Evolutionary conservation across 2,797 vertebrate species (phyloP).

Genomic region (Neopelma chrysocephalum): DNA sequence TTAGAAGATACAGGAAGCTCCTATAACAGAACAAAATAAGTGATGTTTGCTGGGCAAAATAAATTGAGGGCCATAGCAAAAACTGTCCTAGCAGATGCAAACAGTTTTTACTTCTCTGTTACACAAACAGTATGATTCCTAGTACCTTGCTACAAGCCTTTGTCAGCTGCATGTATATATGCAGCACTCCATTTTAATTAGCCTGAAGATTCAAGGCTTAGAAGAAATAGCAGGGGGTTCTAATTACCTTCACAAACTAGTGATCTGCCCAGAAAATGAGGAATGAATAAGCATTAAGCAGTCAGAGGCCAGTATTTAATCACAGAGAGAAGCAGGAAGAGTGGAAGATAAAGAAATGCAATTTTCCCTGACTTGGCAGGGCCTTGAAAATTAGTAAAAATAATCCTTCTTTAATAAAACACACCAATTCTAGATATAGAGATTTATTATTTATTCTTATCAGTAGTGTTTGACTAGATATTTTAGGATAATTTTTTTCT

Average conservation of each 20-base stretch:
- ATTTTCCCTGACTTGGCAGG: constrained; percentile 6
- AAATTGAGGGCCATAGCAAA: neutral
- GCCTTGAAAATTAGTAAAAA: constrained; percentile 15
- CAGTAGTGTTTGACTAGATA: neutral
- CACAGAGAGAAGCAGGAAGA: constrained; percentile 40
- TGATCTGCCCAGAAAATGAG: constrained; percentile 68
- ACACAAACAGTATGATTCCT: neutral
- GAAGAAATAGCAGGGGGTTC: constrained; percentile 58
- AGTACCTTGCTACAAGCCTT: constrained; percentile 14
- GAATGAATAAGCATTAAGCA: constrained; percentile 64
- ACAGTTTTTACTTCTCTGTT: neutral
- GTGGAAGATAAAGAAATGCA: constrained; percentile 51
- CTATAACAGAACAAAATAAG: neutral
- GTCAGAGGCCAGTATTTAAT: constrained; percentile 65
- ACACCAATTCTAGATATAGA: neutral
- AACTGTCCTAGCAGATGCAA: neutral
- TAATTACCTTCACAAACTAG: constrained; percentile 74
- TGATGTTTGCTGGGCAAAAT: neutral
- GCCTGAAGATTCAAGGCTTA: constrained; percentile 64
- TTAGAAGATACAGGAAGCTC: neutral
- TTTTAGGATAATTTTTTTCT: neutral
- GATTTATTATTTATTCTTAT: neutral
- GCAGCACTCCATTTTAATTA: constrained; percentile 73
- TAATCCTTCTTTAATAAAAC: constrained; percentile 21
- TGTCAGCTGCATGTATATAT: constrained; percentile 37